phyloP scores from a whole-genome alignment of 2,888 invertebrate species.

The Beris morrisii region DNA sequence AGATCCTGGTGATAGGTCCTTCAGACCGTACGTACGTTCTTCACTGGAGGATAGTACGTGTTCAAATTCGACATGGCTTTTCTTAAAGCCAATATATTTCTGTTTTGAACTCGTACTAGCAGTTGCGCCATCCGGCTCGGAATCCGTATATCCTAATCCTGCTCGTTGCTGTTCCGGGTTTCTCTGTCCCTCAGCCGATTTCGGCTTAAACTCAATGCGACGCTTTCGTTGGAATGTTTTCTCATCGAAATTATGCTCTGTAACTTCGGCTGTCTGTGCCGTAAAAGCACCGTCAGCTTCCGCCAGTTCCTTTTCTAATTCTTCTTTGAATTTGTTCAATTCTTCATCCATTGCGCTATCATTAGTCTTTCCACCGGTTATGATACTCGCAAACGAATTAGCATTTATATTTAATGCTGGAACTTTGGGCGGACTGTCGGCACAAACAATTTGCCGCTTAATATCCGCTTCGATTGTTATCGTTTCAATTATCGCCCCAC shows the following conservation, averaged over 20 bases:
- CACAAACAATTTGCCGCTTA: not conserved
- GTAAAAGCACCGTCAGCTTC: not conserved
- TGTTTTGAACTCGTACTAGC: not conserved
- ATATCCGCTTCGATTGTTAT: not conserved
- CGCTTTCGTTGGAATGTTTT: constrained; percentile 62
- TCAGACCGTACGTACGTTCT: constrained; percentile 4
- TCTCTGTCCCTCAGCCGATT: not conserved
- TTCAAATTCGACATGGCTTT: constrained; percentile 42
- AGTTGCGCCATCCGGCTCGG: not conserved
- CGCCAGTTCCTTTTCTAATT: constrained; percentile 35
- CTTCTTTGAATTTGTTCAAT: constrained; percentile 39
- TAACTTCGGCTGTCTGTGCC: constrained; percentile 3
- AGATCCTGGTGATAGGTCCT: not conserved
- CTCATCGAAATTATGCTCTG: constrained; percentile 46
- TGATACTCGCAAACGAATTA: constrained; percentile 40
- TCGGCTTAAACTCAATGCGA: constrained; percentile 56
- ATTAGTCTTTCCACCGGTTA: constrained; percentile 39
- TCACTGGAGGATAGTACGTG: not conserved
- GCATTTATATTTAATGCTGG: constrained; percentile 9
- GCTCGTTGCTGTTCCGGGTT: not conserved
- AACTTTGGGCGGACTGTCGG: constrained; percentile 8
- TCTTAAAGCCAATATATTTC: constrained; percentile 44
- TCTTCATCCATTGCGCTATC: constrained; percentile 35
- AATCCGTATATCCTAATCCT: not conserved
- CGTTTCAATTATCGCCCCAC: not conserved